Evolutionary conservation across 2,888 invertebrate species (phyloP).

Genomic region (Rhimphoctona megacephalus): DNA sequence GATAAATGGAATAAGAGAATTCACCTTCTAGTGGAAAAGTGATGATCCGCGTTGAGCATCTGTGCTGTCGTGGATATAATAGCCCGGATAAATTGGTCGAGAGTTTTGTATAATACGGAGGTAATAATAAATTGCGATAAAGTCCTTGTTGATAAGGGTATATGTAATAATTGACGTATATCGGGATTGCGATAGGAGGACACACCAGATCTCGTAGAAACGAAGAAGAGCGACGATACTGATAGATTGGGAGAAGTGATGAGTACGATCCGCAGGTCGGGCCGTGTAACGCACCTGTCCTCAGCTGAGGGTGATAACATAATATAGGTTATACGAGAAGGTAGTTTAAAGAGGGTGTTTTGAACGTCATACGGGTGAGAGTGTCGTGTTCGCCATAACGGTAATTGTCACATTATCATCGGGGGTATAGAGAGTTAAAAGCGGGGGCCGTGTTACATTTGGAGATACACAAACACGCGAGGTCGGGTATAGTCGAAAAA

Average conservation of each 20-base stretch:
- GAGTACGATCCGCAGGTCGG: constrained; percentile 23
- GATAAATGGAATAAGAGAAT: not conserved
- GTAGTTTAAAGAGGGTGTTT: constrained; percentile 29
- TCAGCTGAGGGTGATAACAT: constrained; percentile 71
- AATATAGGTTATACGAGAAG: constrained; percentile 72
- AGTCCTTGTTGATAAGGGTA: constrained; percentile 19
- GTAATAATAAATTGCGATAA: constrained; percentile 13
- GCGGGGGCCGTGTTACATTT: constrained; percentile 14
- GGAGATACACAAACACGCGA: constrained; percentile 10
- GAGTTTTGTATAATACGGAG: constrained; percentile 23
- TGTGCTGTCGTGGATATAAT: constrained; percentile 31
- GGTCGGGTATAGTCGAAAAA: not conserved
- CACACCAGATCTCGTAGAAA: constrained; percentile 13
- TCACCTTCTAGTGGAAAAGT: constrained; percentile 46
- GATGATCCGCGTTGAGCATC: constrained; percentile 43
- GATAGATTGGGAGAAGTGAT: constrained; percentile 33
- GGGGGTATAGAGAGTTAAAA: constrained; percentile 13
- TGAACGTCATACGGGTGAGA: not conserved
- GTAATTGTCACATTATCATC: constrained; percentile 38
- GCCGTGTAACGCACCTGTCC: constrained; percentile 62
- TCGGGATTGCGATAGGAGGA: constrained; percentile 20
- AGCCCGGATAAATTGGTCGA: constrained; percentile 18
- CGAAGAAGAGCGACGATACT: not conserved
- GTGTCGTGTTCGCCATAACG: constrained; percentile 17
- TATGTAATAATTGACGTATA: constrained; percentile 21